phyloP scores from a whole-genome alignment of 2,888 invertebrate genomes.

The Erebia epiphron region DNA sequence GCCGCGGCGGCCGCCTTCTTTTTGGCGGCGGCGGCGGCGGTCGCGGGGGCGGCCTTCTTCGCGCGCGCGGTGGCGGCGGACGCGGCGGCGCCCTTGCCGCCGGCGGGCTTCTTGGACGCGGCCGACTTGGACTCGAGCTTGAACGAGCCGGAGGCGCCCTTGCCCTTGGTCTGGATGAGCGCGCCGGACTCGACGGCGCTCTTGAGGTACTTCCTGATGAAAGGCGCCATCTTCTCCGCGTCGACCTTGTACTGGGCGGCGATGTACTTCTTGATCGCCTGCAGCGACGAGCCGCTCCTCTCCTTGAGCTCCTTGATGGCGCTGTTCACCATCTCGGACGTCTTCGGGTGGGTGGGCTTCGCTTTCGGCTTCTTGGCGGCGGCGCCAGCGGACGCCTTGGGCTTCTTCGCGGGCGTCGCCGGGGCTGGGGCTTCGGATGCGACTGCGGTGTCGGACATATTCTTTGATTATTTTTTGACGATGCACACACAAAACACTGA shows the following conservation, averaged over 20 bases:
- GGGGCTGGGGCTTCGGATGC: constrained; percentile 53
- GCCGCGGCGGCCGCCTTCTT: too few species aligned
- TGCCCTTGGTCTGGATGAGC: too few species aligned
- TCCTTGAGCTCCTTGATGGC: constrained; percentile 55
- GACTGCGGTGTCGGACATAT: constrained; percentile 54
- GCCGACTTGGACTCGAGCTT: too few species aligned
- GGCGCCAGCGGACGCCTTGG: constrained; percentile 44
- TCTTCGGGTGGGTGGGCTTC: constrained; percentile 54
- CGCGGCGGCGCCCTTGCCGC: too few species aligned
- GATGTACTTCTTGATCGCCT: constrained; percentile 85
- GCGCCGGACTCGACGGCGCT: constrained; percentile 66
- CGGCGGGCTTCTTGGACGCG: too few species aligned
- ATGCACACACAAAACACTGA: neutral
- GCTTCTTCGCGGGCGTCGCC: constrained; percentile 53
- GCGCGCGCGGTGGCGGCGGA: too few species aligned
- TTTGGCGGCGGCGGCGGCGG: too few species aligned
- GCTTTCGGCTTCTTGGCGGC: constrained; percentile 47
- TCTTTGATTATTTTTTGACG: constrained; percentile 4
- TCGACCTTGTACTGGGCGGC: constrained; percentile 75
- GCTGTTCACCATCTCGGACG: constrained; percentile 32
- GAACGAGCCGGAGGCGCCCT: too few species aligned
- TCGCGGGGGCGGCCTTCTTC: too few species aligned
- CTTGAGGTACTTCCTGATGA: constrained; percentile 82
- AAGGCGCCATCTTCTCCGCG: constrained; percentile 42
- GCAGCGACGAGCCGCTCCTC: constrained; percentile 82